Evolutionary conservation across 2,113 vertebrate species (phyloP).

Genomic region (Dicrurus megarhynchus): DNA sequence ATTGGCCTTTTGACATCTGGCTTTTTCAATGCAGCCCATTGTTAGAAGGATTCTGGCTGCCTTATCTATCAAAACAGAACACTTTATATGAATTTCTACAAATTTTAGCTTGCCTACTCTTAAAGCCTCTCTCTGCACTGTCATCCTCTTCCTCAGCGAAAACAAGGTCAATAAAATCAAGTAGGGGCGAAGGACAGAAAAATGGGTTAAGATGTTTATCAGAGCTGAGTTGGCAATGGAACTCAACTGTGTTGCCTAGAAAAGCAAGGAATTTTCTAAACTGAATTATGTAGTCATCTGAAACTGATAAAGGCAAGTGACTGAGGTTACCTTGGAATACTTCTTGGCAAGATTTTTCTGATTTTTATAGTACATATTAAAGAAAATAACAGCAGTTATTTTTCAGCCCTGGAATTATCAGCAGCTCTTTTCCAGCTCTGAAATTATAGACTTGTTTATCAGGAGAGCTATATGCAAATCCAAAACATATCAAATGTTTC

Average conservation of each 20-base stretch:
- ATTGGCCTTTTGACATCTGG: not conserved
- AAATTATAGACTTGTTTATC: not conserved
- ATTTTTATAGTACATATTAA: not conserved
- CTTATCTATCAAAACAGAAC: not conserved
- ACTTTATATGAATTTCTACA: not conserved
- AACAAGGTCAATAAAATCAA: not conserved
- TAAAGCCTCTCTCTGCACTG: not conserved
- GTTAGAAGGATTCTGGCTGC: not conserved
- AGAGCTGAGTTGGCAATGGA: not conserved
- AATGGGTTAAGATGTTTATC: not conserved
- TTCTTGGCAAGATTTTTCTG: not conserved
- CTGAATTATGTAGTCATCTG: not conserved
- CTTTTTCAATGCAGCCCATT: not conserved
- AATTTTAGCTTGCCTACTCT: not conserved
- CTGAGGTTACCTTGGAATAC: not conserved
- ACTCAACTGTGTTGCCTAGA: not conserved
- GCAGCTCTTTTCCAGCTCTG: not conserved
- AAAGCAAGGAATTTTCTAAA: not conserved
- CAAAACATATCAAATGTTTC: not conserved
- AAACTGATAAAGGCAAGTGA: not conserved
- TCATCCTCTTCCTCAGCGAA: not conserved
- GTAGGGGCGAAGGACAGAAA: not conserved
- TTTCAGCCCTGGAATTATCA: not conserved
- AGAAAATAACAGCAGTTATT: not conserved
- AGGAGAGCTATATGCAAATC: not conserved